Base-by-base conservation (phyloP, 2,113 vertebrate genomes). In the Ardeotis arabs region DNA sequence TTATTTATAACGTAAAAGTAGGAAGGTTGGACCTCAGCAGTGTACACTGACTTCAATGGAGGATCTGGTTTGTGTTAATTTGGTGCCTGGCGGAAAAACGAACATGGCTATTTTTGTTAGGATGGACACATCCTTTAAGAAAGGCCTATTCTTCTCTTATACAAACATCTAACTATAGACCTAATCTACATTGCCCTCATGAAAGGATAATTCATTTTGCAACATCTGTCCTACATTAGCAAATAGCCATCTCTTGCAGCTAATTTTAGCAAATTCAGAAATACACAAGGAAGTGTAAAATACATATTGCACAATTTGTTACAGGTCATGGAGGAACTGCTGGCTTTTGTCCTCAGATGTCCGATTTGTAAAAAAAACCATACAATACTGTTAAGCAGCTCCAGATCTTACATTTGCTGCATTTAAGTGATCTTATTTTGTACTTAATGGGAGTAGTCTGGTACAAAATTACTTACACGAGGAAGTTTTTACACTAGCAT, bases 241-340 rank as follows among this genome's bases (percentile, higher is more conserved):
- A 91, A 95, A 89, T 75, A 94, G 13, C 29, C 67, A 45, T 68
- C 45, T 92, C 72, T 92, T 94, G 60, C 39, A 87, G 39, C 77
- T 94, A 95, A 89, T 91, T 95, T 94, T 96, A 95, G 52, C 82
- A 80, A 90, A 73, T 62, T 75, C 64, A 77, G 70, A 91, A 95
- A 86, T 79, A 78, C 24, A 25, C 1, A 10, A 85, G 88, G 84
- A 96, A 94, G 58, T 56, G 58, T 89, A 87, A 94, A 93, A 75
- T 22, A 47, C 9, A 3, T 45, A 52, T 72, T 90, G 18, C 5
- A 41, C 0, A 0, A 39, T 77, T 55, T 83, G 70, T 67, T 89
- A 86, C 56, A 79, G 58, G 41, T 58, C 68, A 35, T 49, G 45
- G 59, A 85, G 50, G 49, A 86, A 62, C 33, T 53, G 15, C n/a